Conservation (phyloP, 2,797 vertebrate genomes). For the Myotis myotis region DNA sequence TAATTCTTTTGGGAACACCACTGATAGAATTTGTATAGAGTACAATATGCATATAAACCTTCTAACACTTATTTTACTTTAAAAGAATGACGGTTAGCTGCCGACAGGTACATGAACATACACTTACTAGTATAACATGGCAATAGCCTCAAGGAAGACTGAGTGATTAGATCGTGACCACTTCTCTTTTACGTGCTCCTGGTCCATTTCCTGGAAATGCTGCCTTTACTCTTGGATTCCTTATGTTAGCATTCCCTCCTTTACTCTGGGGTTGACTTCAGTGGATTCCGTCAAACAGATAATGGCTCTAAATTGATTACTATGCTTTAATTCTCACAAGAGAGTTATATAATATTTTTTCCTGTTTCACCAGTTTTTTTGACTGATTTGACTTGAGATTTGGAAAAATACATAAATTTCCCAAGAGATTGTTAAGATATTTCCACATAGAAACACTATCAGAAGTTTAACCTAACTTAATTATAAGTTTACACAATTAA, state of each 20-base stretch:
- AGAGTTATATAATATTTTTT: background rate
- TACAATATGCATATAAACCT: background rate
- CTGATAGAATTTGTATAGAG: background rate
- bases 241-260: background rate
- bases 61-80: background rate
- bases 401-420: conserved; percentile 22
- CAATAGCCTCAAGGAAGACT: background rate
- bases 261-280: background rate
- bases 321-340: conserved; percentile 11
- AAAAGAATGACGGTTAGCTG: background rate
- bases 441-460: background rate
- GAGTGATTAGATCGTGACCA: background rate
- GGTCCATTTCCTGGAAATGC: background rate
- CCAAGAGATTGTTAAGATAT: conserved; percentile 14
- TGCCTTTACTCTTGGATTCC: background rate
- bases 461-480: background rate
- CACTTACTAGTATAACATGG: background rate
- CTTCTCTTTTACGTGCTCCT: background rate
- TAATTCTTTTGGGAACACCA: background rate
- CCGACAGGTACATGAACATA: background rate
- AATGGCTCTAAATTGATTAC: background rate
- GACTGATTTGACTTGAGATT: background rate
- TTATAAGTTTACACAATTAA: background rate
- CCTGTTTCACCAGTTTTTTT: conserved; percentile 19
- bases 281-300: background rate